Conservation (phyloP, 1,140 invertebrate species). For the Paramacrobiotus metropolitanus region DNA sequence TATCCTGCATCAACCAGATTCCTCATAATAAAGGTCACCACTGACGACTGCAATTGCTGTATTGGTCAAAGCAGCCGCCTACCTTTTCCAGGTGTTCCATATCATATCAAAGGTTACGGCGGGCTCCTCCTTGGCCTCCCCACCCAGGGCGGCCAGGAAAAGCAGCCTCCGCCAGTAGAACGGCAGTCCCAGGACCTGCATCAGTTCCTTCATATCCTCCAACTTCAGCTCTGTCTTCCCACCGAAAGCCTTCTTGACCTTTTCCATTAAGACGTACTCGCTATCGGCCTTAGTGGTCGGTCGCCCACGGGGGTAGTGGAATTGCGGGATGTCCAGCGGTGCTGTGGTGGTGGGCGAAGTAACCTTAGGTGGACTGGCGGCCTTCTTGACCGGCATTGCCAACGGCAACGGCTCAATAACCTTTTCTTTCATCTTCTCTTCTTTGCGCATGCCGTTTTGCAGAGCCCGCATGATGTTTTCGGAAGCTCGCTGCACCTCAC, state of each 20-base stretch:
- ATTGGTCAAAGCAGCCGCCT: no score
- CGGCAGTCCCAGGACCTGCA: constrained; percentile 28
- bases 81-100: constrained; percentile 67
- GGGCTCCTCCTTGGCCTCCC: constrained; percentile 37
- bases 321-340: constrained; percentile 5
- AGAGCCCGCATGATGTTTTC: not conserved
- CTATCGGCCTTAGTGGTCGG: not conserved
- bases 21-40: no score
- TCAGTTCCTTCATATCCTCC: not conserved
- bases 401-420: not conserved
- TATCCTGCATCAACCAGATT: constrained; percentile 30
- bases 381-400: not conserved
- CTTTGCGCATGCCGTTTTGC: not conserved
- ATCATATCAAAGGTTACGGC: constrained; percentile 50
- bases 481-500: not conserved
- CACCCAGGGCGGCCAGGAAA: constrained; percentile 53
- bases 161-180: constrained; percentile 84
- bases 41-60: no score
- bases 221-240: not conserved
- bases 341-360: not conserved
- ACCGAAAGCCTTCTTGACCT: not conserved
- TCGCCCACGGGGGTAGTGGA: constrained; percentile 8
- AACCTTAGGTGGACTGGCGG: not conserved
- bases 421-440: not conserved
- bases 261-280: constrained; percentile 1